Base-by-base conservation (phyloP, 2,113 vertebrate genomes). In the Puma concolor region DNA sequence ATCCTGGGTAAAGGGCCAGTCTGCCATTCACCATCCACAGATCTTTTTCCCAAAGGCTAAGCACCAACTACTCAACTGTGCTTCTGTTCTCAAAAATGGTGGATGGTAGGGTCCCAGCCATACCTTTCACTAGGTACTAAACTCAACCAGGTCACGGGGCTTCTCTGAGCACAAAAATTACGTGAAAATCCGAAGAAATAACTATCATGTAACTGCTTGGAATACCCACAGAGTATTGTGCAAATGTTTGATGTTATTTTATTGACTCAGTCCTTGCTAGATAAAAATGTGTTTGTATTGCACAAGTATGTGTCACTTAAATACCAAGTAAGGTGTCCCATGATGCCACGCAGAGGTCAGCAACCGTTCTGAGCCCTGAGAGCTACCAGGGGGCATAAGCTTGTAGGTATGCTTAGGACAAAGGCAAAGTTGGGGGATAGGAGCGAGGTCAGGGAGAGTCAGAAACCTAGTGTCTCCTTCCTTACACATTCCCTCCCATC, bases 221-320 rank as follows among this genome's bases (percentile, higher is more conserved):
- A 95, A 95, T 89, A 50, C 79, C 27, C 74, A 84, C 5, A 29
- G 67, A 23, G 33, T 23, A 50, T 87, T 97, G 76, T 82, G 97
- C 91, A 97, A 98, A 93, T 86, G 87, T 96, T 95, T 84, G 83
- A 66, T 66, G 86, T 85, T 88, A 33, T 88, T 95, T 52, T 67
- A 89, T 87, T 80, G 95, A 97, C 67, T 79, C 2, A 1, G 80
- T 57, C 52, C 84, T 85, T 92, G 36, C 64, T 90, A 90, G 95
- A 88, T 95, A 97, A 94, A 90, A 93, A 97, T n/a, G 76, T 96
- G 88, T 95, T 97, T 97, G 95, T 64, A 94, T 97, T 97, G 97
- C 96, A 97, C 97, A 98, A 97, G 94, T 94, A 64, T 60, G 52
- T 95, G 87, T 93, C 94, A 94, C 85, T 97, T 94, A 54, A 85